Conservation (phyloP, 2,888 invertebrate species). For the Rhaphigaster nebulosa region DNA sequence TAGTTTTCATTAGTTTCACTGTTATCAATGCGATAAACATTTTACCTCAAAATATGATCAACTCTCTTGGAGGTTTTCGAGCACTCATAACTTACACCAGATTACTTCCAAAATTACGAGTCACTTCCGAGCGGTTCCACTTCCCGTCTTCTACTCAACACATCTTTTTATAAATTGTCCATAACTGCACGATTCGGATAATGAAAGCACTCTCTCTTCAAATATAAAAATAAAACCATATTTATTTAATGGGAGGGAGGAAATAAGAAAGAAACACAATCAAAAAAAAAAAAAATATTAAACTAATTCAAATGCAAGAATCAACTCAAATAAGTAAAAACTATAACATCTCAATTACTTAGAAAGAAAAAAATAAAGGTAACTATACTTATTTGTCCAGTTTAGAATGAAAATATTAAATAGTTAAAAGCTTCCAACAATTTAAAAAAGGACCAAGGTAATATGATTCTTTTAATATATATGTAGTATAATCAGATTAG, state of each 20-base stretch:
- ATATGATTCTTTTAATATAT: neutral
- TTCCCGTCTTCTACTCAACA: neutral
- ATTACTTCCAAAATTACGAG: neutral
- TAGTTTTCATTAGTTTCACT: neutral
- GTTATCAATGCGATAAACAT: neutral
- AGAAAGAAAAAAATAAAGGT: neutral
- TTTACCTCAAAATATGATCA: slow-evolving; percentile 3
- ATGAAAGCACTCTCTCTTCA: neutral
- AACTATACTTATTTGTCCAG: neutral
- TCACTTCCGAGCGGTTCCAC: neutral
- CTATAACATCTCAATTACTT: neutral
- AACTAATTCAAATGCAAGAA: neutral
- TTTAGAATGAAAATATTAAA: no score
- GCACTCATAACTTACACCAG: neutral
- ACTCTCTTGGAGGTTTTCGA: neutral
- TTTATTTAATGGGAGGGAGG: no score
- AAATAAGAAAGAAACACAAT: no score
- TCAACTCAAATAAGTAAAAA: neutral
- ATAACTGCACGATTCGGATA: neutral
- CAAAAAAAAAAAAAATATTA: no score
- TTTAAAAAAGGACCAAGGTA: neutral
- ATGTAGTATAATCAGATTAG: neutral
- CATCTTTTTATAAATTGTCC: slow-evolving; percentile 21
- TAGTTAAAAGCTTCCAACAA: neutral
- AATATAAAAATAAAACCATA: slow-evolving; percentile 19